Evolutionary conservation across 2,888 invertebrate genomes (phyloP).

Genomic region (Drosophila antonietae): DNA sequence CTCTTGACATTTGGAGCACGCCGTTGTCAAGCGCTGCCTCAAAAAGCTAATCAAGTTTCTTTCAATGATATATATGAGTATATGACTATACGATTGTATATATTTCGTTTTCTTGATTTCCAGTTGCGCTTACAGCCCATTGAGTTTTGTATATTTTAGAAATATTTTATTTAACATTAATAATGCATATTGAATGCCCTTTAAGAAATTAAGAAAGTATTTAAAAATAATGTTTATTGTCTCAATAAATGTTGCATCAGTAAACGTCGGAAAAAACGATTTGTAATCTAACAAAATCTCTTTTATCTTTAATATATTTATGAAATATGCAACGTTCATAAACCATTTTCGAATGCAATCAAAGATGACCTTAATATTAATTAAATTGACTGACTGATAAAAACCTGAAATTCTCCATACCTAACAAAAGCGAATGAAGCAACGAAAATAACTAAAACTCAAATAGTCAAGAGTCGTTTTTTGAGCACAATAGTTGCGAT

Average conservation of each 20-base stretch:
- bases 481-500: background rate
- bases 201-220: background rate
- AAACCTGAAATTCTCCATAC: background rate
- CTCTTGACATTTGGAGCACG: slow-evolving; percentile 9
- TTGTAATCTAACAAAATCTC: no score
- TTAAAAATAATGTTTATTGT: no score
- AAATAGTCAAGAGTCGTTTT: background rate
- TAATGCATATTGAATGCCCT: background rate
- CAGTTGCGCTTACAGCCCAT: background rate
- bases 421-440: background rate
- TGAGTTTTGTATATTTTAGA: background rate
- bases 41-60: background rate
- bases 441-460: background rate
- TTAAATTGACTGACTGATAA: background rate
- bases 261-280: no score
- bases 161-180: background rate
- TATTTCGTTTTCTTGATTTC: background rate
- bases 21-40: slow-evolving; percentile 18
- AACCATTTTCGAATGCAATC: background rate
- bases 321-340: background rate
- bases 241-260: no score
- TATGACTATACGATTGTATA: no score
- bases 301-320: background rate
- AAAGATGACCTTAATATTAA: background rate
- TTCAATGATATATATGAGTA: background rate